Evolutionary conservation across 2,113 vertebrate species (phyloP).

Genomic region (Gnathonemus echidnorhynchus): DNA sequence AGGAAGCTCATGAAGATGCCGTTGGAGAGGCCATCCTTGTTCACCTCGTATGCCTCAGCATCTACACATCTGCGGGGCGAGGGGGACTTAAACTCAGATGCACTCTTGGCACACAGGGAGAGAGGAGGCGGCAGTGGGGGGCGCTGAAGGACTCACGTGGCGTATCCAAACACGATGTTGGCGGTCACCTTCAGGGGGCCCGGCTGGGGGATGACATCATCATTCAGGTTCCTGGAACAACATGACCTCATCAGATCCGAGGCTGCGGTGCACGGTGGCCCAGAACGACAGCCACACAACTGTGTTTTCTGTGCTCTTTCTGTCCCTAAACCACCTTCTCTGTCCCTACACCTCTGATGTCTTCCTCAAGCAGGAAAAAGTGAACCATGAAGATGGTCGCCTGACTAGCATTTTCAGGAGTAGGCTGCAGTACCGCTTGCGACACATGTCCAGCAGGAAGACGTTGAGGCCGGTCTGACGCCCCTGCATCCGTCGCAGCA

Average conservation of each 20-base stretch:
- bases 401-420: neutral
- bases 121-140: too few relatives aligned
- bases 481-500: slow-evolving; percentile 73
- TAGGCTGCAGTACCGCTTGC: slow-evolving; percentile 62
- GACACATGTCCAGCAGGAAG: slow-evolving; percentile 81
- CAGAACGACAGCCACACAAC: neutral
- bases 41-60: slow-evolving; percentile 75
- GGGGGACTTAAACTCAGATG: neutral
- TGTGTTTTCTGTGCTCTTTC: neutral
- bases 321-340: neutral
- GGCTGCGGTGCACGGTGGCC: neutral
- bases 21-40: slow-evolving; percentile 62
- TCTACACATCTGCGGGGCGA: slow-evolving; percentile 61
- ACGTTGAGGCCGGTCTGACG: slow-evolving; percentile 71
- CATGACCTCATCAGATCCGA: neutral
- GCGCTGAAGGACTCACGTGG: slow-evolving; percentile 62
- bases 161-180: slow-evolving; percentile 79
- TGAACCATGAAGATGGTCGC: neutral
- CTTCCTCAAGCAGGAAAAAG: neutral
- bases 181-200: slow-evolving; percentile 69
- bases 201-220: slow-evolving; percentile 62
- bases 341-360: neutral
- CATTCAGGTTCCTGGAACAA: slow-evolving; percentile 66
- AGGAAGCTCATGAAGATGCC: slow-evolving; percentile 76
- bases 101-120: neutral